Evolutionary conservation across 2,113 vertebrate genomes (phyloP).

Genomic region (Gymnorhina tibicen): DNA sequence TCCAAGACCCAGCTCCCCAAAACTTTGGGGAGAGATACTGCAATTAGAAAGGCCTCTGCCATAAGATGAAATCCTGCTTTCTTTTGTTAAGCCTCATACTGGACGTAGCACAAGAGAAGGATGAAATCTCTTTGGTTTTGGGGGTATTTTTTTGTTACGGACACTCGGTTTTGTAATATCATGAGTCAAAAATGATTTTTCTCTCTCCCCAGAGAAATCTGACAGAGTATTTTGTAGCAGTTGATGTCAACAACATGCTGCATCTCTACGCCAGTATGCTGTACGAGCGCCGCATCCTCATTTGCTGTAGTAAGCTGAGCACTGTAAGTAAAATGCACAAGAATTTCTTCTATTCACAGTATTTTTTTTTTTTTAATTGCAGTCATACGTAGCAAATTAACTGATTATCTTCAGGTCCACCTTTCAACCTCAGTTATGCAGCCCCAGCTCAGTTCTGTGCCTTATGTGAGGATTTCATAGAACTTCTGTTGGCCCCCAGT

Average conservation of each 20-base stretch:
- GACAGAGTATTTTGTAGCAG: slow-evolving; percentile 97
- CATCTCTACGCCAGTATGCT: slow-evolving; percentile 98
- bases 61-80: neutral
- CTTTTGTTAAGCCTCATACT: neutral
- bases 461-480: neutral
- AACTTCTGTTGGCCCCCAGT: neutral
- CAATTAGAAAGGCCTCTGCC: neutral
- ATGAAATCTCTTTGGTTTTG: neutral
- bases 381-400: neutral
- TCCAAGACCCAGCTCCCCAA: neutral
- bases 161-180: neutral
- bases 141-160: neutral
- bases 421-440: neutral
- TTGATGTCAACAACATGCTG: slow-evolving; percentile 98
- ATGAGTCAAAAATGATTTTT: neutral
- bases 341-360: neutral
- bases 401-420: neutral
- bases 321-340: slow-evolving; percentile 83
- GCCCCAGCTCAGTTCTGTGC: neutral
- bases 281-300: slow-evolving; percentile 93
- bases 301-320: slow-evolving; percentile 96
- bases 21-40: neutral
- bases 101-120: neutral
- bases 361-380: neutral
- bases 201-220: slow-evolving; percentile 89